These are phyloP conservation scores for Sympetrum striolatum DNA, from an alignment of 2,888 invertebrate genomes.

Conservation along the genomic window DNA sequence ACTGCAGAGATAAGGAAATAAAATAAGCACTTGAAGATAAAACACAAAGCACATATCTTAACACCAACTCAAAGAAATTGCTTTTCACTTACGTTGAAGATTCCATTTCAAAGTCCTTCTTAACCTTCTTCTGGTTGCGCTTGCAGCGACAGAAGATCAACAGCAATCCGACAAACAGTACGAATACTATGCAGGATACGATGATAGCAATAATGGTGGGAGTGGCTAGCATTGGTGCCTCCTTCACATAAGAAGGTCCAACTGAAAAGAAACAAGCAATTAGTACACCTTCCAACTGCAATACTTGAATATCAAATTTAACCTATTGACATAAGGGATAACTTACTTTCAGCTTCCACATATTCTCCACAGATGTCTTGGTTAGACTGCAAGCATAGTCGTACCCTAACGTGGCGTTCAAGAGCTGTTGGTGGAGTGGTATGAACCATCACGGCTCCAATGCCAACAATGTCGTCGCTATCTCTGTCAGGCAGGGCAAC, in stretches of 20 bases:
- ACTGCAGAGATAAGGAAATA: conserved; percentile 53
- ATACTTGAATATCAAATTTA: no score
- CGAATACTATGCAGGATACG: conserved; percentile 80
- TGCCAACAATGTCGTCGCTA: conserved; percentile 61
- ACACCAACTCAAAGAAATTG: conserved; percentile 26
- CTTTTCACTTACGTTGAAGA: conserved; percentile 63
- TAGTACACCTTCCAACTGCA: not conserved
- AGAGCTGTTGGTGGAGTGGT: conserved; percentile 62
- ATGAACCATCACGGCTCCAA: conserved; percentile 66
- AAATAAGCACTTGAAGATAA: not conserved
- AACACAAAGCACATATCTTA: not conserved
- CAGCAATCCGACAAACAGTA: conserved; percentile 76
- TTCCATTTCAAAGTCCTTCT: conserved; percentile 92
- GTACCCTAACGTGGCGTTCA: conserved; percentile 69
- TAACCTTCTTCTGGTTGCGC: conserved; percentile 81
- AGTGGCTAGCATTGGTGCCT: conserved; percentile 77
- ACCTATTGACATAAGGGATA: not conserved
- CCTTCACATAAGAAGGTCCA: conserved; percentile 80
- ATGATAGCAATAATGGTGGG: conserved; percentile 80
- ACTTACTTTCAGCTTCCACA: conserved; percentile 80
- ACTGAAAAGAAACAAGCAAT: conserved; percentile 63
- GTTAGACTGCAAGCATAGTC: conserved; percentile 81
- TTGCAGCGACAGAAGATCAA: conserved; percentile 87
- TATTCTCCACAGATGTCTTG: conserved; percentile 84
- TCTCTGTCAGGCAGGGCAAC: conserved; percentile 65